Conservation (phyloP, 1,140 invertebrate species). For the Apis florea region DNA sequence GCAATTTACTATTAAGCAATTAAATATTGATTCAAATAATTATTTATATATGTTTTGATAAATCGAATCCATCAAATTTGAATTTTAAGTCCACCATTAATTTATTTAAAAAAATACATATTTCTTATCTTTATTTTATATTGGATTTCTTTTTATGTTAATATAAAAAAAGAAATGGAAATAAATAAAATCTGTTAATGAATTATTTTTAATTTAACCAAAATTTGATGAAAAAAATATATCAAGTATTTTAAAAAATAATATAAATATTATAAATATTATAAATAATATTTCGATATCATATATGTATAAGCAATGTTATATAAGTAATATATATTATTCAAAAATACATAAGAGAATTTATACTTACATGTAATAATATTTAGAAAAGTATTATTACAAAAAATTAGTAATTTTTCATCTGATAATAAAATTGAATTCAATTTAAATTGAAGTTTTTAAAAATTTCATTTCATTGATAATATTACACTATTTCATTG, state of each 20-base stretch:
- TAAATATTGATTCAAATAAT: not conserved
- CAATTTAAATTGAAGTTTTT: no score
- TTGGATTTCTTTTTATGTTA: not conserved
- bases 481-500: no score
- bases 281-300: no score
- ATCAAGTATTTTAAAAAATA: not conserved
- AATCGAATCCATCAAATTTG: not conserved
- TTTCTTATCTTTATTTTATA: not conserved
- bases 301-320: no score
- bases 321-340: no score
- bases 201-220: not conserved
- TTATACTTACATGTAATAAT: no score
- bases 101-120: not conserved
- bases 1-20: not conserved
- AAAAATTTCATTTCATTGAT: not conserved
- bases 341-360: no score
- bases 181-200: conserved; percentile 9
- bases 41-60: not conserved
- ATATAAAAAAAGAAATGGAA: not conserved
- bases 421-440: not conserved
- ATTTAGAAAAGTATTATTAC: no score
- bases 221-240: not conserved
- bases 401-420: not conserved
- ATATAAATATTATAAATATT: not conserved
- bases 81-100: not conserved